A percentile compares a stretch with the other conserved stretches of the same genome.
Evolutionary conservation across 1,140 invertebrate species (phyloP).

Genomic region (Drosophila repleta): DNA sequence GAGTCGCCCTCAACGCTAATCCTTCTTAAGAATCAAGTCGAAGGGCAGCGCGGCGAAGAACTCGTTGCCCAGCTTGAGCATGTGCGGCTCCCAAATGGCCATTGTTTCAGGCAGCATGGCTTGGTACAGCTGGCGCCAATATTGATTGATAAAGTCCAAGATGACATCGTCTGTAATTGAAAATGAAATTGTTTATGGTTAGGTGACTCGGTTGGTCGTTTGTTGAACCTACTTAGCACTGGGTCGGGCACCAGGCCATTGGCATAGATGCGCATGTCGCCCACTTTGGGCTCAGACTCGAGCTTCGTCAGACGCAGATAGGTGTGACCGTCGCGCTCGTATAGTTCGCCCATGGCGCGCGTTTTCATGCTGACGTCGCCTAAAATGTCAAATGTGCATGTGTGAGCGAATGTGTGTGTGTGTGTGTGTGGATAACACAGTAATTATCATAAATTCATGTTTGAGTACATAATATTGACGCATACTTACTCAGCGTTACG

Average conservation of each 20-base stretch:
- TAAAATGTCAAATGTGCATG: slow-evolving; percentile 35
- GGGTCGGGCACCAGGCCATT: slow-evolving; percentile 78
- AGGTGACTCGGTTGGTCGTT: background rate
- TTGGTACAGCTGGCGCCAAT: slow-evolving; percentile 75
- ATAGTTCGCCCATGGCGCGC: slow-evolving; percentile 65
- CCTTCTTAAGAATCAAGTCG: slow-evolving; percentile 64
- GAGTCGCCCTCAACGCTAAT: slow-evolving; percentile 22
- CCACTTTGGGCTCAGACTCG: slow-evolving; percentile 73
- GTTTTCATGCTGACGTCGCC: slow-evolving; percentile 66
- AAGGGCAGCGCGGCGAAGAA: slow-evolving; percentile 76
- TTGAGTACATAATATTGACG: background rate
- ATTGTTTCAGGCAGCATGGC: slow-evolving; percentile 72
- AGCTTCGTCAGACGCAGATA: slow-evolving; percentile 72
- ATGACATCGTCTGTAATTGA: slow-evolving; percentile 64
- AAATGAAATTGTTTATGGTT: background rate
- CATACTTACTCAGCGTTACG: slow-evolving; percentile 69
- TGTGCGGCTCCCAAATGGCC: slow-evolving; percentile 67
- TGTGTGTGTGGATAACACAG: background rate
- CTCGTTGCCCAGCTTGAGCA: slow-evolving; percentile 66
- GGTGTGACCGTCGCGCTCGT: slow-evolving; percentile 73
- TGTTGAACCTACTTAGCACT: slow-evolving; percentile 63
- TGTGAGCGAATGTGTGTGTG: background rate
- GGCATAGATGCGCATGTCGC: slow-evolving; percentile 76
- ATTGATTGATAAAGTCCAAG: slow-evolving; percentile 81
- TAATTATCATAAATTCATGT: background rate